Evolutionary conservation across 2,888 invertebrate genomes (phyloP).

Genomic region (Tortricodes alternella): DNA sequence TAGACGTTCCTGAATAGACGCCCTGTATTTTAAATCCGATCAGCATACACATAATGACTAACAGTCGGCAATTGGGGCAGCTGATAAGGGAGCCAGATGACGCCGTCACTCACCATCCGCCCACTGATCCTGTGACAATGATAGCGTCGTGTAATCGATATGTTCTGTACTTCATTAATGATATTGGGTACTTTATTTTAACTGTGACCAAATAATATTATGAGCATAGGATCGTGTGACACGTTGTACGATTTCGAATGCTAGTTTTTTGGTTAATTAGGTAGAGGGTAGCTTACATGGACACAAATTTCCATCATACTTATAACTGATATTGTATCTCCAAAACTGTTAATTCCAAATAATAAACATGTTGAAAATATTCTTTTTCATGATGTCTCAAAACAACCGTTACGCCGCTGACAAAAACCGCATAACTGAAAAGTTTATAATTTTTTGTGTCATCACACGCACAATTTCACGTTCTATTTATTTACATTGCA

Average conservation of each 20-base stretch:
- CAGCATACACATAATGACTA: slow-evolving; percentile 10
- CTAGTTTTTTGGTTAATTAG: too few species aligned
- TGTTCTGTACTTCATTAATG: background rate
- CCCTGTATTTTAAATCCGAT: background rate
- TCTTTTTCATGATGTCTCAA: too few species aligned
- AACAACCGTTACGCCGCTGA: slow-evolving; percentile 32
- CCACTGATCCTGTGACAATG: slow-evolving; percentile 65
- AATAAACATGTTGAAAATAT: too few species aligned
- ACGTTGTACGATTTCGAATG: too few species aligned
- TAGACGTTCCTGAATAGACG: too few species aligned
- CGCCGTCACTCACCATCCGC: slow-evolving; percentile 49
- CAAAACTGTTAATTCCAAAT: too few species aligned
- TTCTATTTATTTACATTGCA: slow-evolving; percentile 52
- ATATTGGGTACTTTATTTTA: background rate
- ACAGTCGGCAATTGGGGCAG: slow-evolving; percentile 31
- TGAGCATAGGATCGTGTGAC: too few species aligned
- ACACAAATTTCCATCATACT: too few species aligned
- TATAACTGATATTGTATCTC: too few species aligned
- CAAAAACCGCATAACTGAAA: slow-evolving; percentile 34
- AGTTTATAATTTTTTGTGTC: slow-evolving; percentile 38
- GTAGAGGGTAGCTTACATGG: too few species aligned
- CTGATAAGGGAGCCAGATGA: slow-evolving; percentile 67
- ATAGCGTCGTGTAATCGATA: slow-evolving; percentile 35
- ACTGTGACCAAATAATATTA: too few species aligned
- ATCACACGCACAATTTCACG: slow-evolving; percentile 56